Evolutionary conservation across 1,140 invertebrate genomes (phyloP).

Genomic region (Drosophila tristis): DNA sequence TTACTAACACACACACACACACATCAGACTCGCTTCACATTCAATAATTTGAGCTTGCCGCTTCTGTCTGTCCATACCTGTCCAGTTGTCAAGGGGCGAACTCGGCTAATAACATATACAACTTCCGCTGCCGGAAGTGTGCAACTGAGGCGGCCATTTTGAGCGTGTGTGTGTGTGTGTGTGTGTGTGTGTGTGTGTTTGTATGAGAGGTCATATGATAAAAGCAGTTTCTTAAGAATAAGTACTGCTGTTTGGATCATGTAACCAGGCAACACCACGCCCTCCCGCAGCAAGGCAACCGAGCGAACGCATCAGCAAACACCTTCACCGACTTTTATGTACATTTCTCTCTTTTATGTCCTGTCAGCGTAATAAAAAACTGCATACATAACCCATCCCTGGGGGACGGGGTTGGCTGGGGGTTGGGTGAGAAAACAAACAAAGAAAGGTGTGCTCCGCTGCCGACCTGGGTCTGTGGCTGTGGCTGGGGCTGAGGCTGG

Average conservation of each 20-base stretch:
- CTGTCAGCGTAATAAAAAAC: constrained; percentile 74
- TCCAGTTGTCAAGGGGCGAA: constrained; percentile 61
- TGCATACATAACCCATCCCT: constrained; percentile 65
- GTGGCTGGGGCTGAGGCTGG: too few species aligned
- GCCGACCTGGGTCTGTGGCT: neutral
- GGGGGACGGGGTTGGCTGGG: neutral
- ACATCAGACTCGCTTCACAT: constrained; percentile 43
- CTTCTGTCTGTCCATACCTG: constrained; percentile 72
- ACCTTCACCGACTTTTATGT: constrained; percentile 76
- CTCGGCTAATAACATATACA: constrained; percentile 76
- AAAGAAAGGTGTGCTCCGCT: constrained; percentile 51
- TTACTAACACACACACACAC: constrained; percentile 14
- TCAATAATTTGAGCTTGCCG: constrained; percentile 72
- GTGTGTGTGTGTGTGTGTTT: constrained; percentile 17
- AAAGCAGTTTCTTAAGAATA: constrained; percentile 39
- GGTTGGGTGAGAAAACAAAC: constrained; percentile 58
- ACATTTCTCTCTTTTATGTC: constrained; percentile 72
- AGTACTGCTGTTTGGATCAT: constrained; percentile 16
- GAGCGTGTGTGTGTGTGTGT: constrained; percentile 6
- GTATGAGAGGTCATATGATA: constrained; percentile 42
- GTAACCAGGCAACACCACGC: neutral
- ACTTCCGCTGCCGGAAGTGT: constrained; percentile 74
- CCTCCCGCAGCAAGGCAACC: constrained; percentile 32
- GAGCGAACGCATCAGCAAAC: constrained; percentile 74
- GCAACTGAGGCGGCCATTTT: constrained; percentile 76